Base-by-base conservation (phyloP, 2,113 vertebrate species). In the Pelecanus crispus region DNA sequence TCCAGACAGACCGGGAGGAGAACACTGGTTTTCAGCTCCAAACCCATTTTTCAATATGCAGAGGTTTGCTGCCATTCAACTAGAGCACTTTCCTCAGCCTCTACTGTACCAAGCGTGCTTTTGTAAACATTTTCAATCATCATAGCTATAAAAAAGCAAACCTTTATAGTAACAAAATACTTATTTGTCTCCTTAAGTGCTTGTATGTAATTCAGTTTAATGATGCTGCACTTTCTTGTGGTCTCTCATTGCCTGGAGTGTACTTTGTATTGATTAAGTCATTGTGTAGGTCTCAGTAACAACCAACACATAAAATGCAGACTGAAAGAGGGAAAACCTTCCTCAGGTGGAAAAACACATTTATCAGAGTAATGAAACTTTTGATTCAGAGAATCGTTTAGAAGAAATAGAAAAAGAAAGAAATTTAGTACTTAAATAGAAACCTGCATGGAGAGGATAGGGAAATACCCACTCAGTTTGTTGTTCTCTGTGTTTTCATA, bases 131-230 rank as follows among this genome's bases (percentile, higher is more conserved):
- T 97, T 98, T 97, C 95, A 97, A 67, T 97, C 97, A 94, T 94
- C 71, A 22, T 62, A 95, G 75, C 95, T 47, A 94, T 96, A 97
- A 97, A 97, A 95, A 97, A 95, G 75, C 53, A 79, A 98, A 91
- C 86, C 92, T 92, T 97, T 97, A 97, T 94, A 83, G 96, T 92
- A 97, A 97, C 97, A 97, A 98, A 98, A 98, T 96, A 97, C 95
- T 96, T 98, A 96, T 97, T 98, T 96, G 95, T 98, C 96, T 98
- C 87, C 95, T 97, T 95, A 98, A 98, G 96, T 97, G 95, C 85
- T 98, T 97, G 96, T 96, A 94, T 88, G 86, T 98, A 98, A 98
- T 98, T 98, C 97, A 98, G 96, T 97, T 98, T 98, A 98, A 98
- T 97, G 98, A 97, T 94, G 90, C 94, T 97, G 92, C 96, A 94